Base-by-base conservation (phyloP, 1,140 invertebrate genomes). In the Drosophila biarmipes region DNA sequence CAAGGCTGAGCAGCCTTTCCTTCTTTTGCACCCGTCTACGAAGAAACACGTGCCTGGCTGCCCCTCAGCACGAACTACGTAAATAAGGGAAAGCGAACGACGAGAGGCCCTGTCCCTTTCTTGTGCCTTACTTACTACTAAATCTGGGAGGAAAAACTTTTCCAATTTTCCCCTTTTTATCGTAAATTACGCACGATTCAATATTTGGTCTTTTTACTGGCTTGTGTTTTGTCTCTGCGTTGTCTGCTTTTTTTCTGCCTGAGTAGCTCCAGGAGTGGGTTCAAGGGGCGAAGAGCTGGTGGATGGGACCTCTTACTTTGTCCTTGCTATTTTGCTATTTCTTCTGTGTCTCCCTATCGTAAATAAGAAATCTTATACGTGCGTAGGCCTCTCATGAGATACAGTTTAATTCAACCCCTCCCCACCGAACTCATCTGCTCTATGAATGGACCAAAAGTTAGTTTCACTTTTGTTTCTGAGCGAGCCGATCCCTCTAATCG, bases 141-240 rank as follows among this genome's bases (percentile, higher is more conserved):
- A 48, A 29, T 45, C 45, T 48, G 40, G 54, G 17, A 5, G n/a
- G 29, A 27, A 51, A 90, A 90, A 90, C 89, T 90, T 90, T 90
- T 90, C 89, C 89, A 90, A 90, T 90, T 90, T 90, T 90, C 89
- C 89, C 89, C 89, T 90, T 90, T 90, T 90, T 90, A 90, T 89
- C 87, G 82, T 89, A 90, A 90, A 90, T 90, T 90, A 90, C 87
- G 82, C 77, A 80, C 85, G 89, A 90, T 89, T 89, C 84, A 89
- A 89, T 89, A 89, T 89, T 89, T 89, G 85, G 80, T 80, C 84
- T 84, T 90, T 89, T 90, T 84, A 89, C 85, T 89, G 84, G 72
- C 64, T 59, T 54, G 55, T 79, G 54, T 74, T 58, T 59, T 86
- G 63, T 86, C 74, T 77, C 78, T 82, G 62, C 51, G 43, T 66